Evolutionary conservation across 2,888 invertebrate genomes (phyloP).

Genomic region (Watsonalla cultraria): DNA sequence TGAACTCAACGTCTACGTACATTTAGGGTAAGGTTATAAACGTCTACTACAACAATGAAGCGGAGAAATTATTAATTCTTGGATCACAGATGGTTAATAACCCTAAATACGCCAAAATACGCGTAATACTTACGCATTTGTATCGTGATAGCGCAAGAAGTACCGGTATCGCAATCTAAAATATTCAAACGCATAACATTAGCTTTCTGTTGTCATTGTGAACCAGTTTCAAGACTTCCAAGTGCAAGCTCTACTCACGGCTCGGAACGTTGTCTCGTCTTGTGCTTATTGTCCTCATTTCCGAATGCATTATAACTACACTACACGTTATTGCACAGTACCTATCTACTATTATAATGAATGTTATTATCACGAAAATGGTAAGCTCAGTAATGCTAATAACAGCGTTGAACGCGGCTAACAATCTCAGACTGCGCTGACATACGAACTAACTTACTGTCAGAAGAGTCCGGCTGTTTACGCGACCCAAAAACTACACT

Average conservation of each 20-base stretch:
- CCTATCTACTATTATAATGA: conserved; percentile 20
- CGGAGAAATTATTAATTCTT: conserved; percentile 9
- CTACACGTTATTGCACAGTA: conserved; percentile 12
- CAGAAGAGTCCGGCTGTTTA: conserved; percentile 70
- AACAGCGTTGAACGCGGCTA: conserved; percentile 53
- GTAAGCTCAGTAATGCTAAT: conserved; percentile 35
- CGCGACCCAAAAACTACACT: conserved; percentile 72
- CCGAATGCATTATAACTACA: conserved; percentile 51
- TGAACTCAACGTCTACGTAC: background rate
- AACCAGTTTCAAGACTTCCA: conserved; percentile 7
- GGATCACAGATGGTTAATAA: conserved; percentile 33
- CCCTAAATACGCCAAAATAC: conserved; percentile 27
- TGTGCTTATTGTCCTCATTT: conserved; percentile 56
- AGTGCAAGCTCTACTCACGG: conserved; percentile 58
- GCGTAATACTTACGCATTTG: conserved; percentile 71
- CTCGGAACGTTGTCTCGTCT: conserved; percentile 69
- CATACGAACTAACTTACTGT: conserved; percentile 62
- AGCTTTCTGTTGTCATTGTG: conserved; percentile 11
- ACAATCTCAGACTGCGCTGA: conserved; percentile 65
- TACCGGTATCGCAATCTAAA: conserved; percentile 76
- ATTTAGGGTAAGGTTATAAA: background rate
- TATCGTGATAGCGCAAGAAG: conserved; percentile 74
- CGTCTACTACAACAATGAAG: background rate
- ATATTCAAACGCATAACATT: conserved; percentile 55
- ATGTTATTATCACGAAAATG: conserved; percentile 30